phyloP scores from a whole-genome alignment of 2,113 vertebrate genomes.

The Sebastes fasciatus region DNA sequence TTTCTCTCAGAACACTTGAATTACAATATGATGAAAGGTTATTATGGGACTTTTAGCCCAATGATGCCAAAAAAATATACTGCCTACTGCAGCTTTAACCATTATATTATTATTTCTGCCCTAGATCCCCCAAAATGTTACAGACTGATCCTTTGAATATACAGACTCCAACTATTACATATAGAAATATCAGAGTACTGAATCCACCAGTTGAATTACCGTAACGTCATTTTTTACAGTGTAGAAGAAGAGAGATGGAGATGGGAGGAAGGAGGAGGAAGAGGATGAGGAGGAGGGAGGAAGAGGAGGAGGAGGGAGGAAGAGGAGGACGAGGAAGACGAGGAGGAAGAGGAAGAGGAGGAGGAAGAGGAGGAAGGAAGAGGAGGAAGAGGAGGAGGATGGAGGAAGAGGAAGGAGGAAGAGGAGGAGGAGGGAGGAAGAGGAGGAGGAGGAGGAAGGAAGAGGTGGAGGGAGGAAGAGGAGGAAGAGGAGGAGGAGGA shows the following conservation, averaged over 20 bases:
- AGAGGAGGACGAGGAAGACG: neutral
- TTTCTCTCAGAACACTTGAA: too few relatives aligned
- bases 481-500: neutral
- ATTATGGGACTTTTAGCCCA: too few relatives aligned
- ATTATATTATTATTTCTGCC: too few relatives aligned
- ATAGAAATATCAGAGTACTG: too few relatives aligned
- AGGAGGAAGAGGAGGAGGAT: neutral
- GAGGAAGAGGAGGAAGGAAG: neutral
- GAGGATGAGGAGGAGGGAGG: neutral
- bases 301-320: neutral
- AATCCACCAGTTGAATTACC: neutral
- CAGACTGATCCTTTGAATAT: too few relatives aligned
- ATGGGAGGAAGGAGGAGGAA: neutral
- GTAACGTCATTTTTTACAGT: conserved; percentile 42
- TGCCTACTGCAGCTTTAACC: too few relatives aligned
- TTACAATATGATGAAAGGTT: too few relatives aligned
- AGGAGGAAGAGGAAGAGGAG: neutral
- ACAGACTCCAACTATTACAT: too few relatives aligned
- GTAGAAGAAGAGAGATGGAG: conserved; percentile 24
- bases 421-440: neutral
- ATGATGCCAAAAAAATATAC: too few relatives aligned
- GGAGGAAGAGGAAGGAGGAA: conserved; percentile 4
- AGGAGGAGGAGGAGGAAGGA: neutral
- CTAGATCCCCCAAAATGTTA: too few relatives aligned
- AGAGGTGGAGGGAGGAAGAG: neutral